These are phyloP conservation scores for Rhingia campestris DNA, from an alignment of 2,888 invertebrate species.

Conservation along the genomic window DNA sequence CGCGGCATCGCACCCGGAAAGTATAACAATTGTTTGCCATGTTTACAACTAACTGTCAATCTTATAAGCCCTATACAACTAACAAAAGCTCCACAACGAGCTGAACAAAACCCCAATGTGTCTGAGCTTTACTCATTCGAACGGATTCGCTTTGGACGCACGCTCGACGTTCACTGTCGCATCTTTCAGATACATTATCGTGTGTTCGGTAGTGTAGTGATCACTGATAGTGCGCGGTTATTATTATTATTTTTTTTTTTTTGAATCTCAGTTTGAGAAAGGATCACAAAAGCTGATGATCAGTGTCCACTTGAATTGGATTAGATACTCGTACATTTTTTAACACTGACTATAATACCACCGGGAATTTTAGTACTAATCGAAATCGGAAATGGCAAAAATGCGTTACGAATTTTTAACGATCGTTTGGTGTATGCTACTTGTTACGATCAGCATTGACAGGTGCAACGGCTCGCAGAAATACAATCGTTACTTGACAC, in stretches of 20 bases:
- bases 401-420: conserved; percentile 28
- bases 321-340: conserved; percentile 5
- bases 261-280: background rate
- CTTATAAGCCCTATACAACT: conserved; percentile 47
- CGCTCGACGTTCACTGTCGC: conserved; percentile 35
- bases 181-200: conserved; percentile 61
- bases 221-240: conserved; percentile 28
- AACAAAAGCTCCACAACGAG: conserved; percentile 49
- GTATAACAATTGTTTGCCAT: conserved; percentile 45
- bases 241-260: background rate
- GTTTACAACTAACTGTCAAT: conserved; percentile 57
- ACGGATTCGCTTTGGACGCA: conserved; percentile 38
- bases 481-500: conserved; percentile 81
- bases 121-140: conserved; percentile 57
- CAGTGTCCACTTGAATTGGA: conserved; percentile 37
- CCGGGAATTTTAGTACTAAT: conserved; percentile 18
- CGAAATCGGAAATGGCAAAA: conserved; percentile 43
- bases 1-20: conserved; percentile 42
- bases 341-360: background rate
- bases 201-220: conserved; percentile 50
- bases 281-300: conserved; percentile 39
- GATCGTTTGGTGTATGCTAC: conserved; percentile 42
- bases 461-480: conserved; percentile 77
- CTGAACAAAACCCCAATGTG: conserved; percentile 51
- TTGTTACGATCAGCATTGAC: conserved; percentile 22